phyloP scores from a whole-genome alignment of 2,888 invertebrate genomes.

The Lottia scabra region DNA sequence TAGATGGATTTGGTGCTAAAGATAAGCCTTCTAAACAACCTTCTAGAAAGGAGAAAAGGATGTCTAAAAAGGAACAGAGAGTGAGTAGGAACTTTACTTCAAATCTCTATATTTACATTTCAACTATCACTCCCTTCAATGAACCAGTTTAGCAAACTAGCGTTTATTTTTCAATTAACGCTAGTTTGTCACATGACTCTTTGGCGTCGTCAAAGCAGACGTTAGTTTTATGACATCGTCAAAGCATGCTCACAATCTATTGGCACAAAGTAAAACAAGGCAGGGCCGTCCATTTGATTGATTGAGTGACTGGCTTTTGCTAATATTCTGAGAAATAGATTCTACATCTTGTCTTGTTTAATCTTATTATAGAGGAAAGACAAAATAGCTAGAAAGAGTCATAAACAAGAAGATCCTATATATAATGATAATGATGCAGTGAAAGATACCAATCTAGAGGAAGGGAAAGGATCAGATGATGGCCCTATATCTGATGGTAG shows the following conservation, averaged over 20 bases:
- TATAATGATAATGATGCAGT: constrained; percentile 21
- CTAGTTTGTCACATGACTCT: too few relatives aligned
- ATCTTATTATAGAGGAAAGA: not conserved
- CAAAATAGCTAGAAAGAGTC: not conserved
- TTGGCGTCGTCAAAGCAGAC: too few relatives aligned
- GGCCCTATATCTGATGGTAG: constrained; percentile 33
- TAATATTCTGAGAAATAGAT: not conserved
- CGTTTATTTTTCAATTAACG: too few relatives aligned
- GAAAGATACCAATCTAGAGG: constrained; percentile 26
- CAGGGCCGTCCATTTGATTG: too few relatives aligned
- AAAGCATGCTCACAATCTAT: too few relatives aligned
- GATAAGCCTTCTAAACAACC: constrained; percentile 59
- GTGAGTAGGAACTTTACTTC: constrained; percentile 29
- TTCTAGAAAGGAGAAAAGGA: constrained; percentile 60
- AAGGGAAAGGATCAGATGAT: constrained; percentile 30
- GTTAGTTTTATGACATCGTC: too few relatives aligned
- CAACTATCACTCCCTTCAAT: too few relatives aligned
- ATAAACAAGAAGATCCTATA: not conserved
- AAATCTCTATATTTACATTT: too few relatives aligned
- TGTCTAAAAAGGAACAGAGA: constrained; percentile 54
- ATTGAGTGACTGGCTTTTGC: too few relatives aligned
- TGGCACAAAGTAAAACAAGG: too few relatives aligned
- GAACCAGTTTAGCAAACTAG: too few relatives aligned
- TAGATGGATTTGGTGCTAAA: constrained; percentile 6
- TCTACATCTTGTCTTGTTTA: not conserved